Evolutionary conservation across 2,888 invertebrate genomes (phyloP), one percentile per base, ranked within the genome.

Genomic region (Drosophila bunnanda): DNA sequence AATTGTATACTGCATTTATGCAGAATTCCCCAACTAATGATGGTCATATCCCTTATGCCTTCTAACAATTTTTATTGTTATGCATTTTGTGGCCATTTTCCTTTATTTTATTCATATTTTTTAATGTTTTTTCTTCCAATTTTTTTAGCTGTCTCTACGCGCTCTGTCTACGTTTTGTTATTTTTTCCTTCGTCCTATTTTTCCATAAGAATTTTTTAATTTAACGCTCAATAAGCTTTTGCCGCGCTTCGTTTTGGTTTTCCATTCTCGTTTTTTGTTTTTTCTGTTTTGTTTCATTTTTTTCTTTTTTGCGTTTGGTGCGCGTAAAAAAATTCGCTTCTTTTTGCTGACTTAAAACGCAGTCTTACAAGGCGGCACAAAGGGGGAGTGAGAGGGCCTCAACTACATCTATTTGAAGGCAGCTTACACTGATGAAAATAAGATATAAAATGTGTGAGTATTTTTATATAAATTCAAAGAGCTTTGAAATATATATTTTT

Each of bases 201-300:
- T 65, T 74, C 70, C 69, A 78, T 80, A 78, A 80, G 82, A 88
- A 88, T 86, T 89, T 89, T 85, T 82, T 86, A 90, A 89, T 89
- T 89, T 90, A 89, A 89, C 86, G 89, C 88, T 82, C 81, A 89
- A 89, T 86, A 90, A 88, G 80, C 78, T 89, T 76, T 77, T 69
- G 77, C 79, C 79, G 79, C 81, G 75, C 76, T 75, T 77, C 68
- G 72, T 74, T 81, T 89, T 69, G 73, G 75, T 62, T 73, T 62
- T 69, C 65, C 69, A 34, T 69, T 55, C 57, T 58, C 41, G 60
- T 62, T 64, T 70, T 71, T 71, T 67, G 50, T 73, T 54, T 28
- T 54, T 34, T 53, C 8, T n/a, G n/a, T 70, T 71, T 71, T 67
- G 50, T 73, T 54, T 28, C n/a, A n/a, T n/a, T 54, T 34, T 53